phyloP scores from a whole-genome alignment of 2,888 invertebrate species.

The Pilophorus perplexus region DNA sequence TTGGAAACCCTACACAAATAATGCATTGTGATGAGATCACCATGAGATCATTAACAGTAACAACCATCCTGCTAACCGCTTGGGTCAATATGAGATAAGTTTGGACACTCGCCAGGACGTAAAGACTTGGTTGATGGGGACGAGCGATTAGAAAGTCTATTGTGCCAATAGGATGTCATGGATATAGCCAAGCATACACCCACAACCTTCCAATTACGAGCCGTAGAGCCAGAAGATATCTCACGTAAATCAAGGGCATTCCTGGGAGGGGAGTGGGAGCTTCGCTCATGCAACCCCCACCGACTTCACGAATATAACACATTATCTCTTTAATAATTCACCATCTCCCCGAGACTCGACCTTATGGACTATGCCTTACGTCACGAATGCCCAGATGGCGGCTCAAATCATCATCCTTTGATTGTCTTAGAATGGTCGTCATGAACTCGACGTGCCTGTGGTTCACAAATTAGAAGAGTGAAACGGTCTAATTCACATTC shows the following conservation, averaged over 20 bases:
- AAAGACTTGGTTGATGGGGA: too few species aligned
- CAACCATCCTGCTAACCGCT: too few species aligned
- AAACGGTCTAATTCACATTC: too few species aligned
- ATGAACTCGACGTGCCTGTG: too few species aligned
- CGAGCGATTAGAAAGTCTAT: slow-evolving; percentile 27
- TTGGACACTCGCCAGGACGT: too few species aligned
- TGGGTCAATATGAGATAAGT: too few species aligned
- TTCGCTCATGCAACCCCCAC: slow-evolving; percentile 23
- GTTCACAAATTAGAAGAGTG: too few species aligned
- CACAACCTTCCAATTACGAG: slow-evolving; percentile 19
- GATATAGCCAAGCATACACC: slow-evolving; percentile 32
- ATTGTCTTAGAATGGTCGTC: too few species aligned
- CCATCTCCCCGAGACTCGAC: slow-evolving; percentile 20
- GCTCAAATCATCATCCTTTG: too few species aligned
- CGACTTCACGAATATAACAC: slow-evolving; percentile 36
- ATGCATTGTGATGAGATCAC: too few species aligned
- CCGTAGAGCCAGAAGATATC: slow-evolving; percentile 20
- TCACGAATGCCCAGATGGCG: slow-evolving; percentile 34
- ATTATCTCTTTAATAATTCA: slow-evolving; percentile 37
- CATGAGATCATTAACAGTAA: too few species aligned
- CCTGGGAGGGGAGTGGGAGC: slow-evolving; percentile 18
- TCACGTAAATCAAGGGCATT: slow-evolving; percentile 33
- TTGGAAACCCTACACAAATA: too few species aligned
- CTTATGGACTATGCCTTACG: slow-evolving; percentile 18
- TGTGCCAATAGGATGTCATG: slow-evolving; percentile 36